Percentiles rank a stretch among this genome's conserved stretches.
phyloP scores from a whole-genome alignment of 2,888 invertebrate genomes.

The Rhamnusium bicolor region DNA sequence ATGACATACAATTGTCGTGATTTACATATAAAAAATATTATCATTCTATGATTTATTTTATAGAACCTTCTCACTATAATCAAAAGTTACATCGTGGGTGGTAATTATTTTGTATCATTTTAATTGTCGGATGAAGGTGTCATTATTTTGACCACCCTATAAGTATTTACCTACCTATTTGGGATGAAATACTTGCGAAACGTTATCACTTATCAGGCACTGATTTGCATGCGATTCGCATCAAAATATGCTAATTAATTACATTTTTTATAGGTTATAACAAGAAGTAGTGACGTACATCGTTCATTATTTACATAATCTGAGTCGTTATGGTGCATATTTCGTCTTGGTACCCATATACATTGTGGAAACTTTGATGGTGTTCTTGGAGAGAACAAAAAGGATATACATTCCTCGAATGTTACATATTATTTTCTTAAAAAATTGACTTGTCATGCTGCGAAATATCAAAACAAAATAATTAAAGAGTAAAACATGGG shows the following conservation, averaged over 20 bases:
- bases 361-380: neutral
- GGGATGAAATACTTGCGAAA: neutral
- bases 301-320: neutral
- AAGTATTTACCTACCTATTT: neutral
- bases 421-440: neutral
- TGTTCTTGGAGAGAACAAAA: neutral
- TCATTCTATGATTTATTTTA: too few relatives aligned
- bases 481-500: neutral
- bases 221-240: neutral
- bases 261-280: neutral
- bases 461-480: neutral
- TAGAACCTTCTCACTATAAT: too few relatives aligned
- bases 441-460: neutral
- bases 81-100: too few relatives aligned
- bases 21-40: too few relatives aligned
- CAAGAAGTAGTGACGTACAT: neutral
- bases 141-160: neutral
- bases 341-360: neutral
- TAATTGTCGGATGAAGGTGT: too few relatives aligned
- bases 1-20: too few relatives aligned
- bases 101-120: too few relatives aligned
- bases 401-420: neutral
- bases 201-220: neutral
- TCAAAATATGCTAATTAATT: neutral
- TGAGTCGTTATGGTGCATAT: neutral